phyloP scores from a whole-genome alignment of 1,140 invertebrate genomes.

The Gyrodactylus bullatarudis region DNA sequence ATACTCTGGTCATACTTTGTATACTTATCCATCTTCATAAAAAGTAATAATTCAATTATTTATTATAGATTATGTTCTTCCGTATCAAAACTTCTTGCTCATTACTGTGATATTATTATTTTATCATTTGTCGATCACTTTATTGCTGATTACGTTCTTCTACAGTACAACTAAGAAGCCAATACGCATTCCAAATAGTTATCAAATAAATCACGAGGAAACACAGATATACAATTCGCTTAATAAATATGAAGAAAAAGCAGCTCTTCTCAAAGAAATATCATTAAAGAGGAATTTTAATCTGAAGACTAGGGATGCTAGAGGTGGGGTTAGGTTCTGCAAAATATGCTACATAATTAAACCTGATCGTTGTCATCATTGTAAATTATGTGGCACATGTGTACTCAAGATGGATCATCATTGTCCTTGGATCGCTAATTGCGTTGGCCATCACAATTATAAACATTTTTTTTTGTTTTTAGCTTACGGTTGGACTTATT shows the following conservation, averaged over 20 bases:
- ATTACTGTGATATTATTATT: neutral
- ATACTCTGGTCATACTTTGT: neutral
- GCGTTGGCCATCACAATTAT: constrained; percentile 94
- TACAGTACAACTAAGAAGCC: neutral
- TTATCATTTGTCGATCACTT: neutral
- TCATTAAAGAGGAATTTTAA: neutral
- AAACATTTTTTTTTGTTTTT: constrained; percentile 90
- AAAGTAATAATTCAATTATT: neutral
- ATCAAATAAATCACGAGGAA: neutral
- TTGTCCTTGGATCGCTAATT: constrained; percentile 88
- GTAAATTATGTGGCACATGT: constrained; percentile 47
- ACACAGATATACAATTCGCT: neutral
- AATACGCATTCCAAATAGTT: neutral
- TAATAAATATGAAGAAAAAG: neutral
- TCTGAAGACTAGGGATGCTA: neutral
- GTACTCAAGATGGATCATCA: constrained; percentile 98
- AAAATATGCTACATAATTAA: constrained; percentile 83
- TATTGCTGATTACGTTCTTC: neutral
- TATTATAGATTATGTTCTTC: neutral
- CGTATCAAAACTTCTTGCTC: neutral
- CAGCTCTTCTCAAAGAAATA: neutral
- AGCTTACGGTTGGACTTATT: neutral
- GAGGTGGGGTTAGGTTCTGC: constrained; percentile 9
- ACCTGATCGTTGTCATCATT: constrained; percentile 87
- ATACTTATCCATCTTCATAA: neutral